Evolutionary conservation across 1,140 invertebrate species (phyloP), one percentile per base, ranked within the genome.

Genomic region (Diachasma alloeum): DNA sequence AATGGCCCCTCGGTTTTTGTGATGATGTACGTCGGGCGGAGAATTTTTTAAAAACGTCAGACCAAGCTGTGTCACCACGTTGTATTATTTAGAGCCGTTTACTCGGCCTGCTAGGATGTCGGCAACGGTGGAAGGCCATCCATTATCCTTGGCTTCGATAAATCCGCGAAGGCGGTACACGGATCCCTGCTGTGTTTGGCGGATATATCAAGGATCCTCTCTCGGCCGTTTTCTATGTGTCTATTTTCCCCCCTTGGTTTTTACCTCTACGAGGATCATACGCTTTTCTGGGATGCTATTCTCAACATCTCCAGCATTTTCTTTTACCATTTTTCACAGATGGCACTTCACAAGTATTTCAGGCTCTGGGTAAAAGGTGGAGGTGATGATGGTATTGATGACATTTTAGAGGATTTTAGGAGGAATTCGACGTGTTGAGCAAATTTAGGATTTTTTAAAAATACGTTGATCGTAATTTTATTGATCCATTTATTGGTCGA

Each of bases 191-290:
- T 84, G 83, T 88, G 85, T 88, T 88, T 88, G 86, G 86, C 81
- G 85, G 86, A 88, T 88, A 85, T 88, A 88, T 88, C 86, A 87
- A 85, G 82, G 84, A 79, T 81, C 79, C 78, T 82, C 84, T 85
- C 80, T 78, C 78, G 80, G 81, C 81, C 81, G 77, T 37, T 24
- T 76, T 81, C 81, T 76, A 74, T 67, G 67, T 71, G 48, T 75
- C 80, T 69, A 73, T 44, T 76, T 66, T 31, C 31, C 31, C 26
- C 17, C 36, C 13, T 31, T 74, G 26, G 39, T 69, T 75, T 75
- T 75, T 19, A 19, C n/a, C 37, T n/a, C 26, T 39, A 24, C 17
- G 48, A 76, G 69, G 56, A 70, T 72, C 59, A 63, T 26, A 63
- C 59, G 22, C 19, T 63, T 63, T 63, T 63, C 19, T 2, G 22